Conservation (phyloP, 1,140 invertebrate genomes). For the Heliconius hermathena region DNA sequence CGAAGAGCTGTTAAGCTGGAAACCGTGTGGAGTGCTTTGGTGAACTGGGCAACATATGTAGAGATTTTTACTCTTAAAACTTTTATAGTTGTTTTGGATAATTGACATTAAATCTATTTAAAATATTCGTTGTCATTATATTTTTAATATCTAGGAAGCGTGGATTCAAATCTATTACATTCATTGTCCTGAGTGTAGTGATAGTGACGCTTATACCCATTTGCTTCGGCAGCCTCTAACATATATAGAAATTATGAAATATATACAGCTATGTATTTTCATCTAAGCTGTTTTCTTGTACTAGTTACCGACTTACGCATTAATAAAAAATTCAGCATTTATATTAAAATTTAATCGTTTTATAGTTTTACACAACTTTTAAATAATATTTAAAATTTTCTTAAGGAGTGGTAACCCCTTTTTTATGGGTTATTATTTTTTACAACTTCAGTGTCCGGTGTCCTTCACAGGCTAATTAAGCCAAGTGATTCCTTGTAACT, state of each 20-base stretch:
- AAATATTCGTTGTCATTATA: neutral
- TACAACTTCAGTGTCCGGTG: neutral
- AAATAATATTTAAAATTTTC: neutral
- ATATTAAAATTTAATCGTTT: neutral
- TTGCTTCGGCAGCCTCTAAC: too few species aligned
- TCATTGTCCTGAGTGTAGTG: too few species aligned
- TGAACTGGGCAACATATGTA: neutral
- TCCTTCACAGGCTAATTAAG: neutral
- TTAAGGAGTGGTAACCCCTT: neutral
- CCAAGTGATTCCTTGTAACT: neutral
- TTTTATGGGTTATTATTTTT: too few species aligned
- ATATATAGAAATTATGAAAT: too few species aligned
- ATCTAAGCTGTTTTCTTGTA: too few species aligned
- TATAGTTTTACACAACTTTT: neutral
- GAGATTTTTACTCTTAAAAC: neutral
- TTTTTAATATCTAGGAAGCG: too few species aligned
- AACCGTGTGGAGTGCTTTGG: slow-evolving; percentile 12
- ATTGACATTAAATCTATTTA: neutral
- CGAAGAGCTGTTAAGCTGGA: slow-evolving; percentile 13
- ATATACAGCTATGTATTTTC: too few species aligned
- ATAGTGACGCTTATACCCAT: too few species aligned
- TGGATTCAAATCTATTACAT: too few species aligned
- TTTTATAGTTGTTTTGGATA: neutral
- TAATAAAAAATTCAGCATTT: neutral
- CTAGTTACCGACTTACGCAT: too few species aligned